These are phyloP conservation scores for Allobates femoralis DNA, from an alignment of 2,797 vertebrate species.

Conservation along the genomic window DNA sequence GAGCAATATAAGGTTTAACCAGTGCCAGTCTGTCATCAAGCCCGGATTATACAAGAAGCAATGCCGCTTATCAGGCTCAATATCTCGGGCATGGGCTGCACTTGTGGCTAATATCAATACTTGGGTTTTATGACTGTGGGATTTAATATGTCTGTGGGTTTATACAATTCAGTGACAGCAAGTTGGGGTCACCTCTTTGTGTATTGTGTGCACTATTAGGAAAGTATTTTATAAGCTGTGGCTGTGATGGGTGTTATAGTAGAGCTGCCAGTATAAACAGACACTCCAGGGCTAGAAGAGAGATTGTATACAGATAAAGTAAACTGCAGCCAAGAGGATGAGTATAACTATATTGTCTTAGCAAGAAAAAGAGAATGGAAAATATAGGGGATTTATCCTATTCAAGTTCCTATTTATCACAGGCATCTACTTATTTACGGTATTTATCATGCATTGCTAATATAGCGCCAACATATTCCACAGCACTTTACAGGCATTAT, in stretches of 20 bases:
- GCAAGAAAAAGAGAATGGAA: background rate
- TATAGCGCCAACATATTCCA: no score
- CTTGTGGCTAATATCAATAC: constrained; percentile 35
- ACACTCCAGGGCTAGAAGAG: background rate
- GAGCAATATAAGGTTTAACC: background rate
- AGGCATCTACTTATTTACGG: no score
- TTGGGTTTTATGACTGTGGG: background rate
- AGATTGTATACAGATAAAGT: constrained; percentile 40
- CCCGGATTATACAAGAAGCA: constrained; percentile 28
- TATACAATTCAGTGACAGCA: constrained; percentile 3
- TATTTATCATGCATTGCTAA: no score
- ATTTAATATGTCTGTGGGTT: constrained; percentile 31
- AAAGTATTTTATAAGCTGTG: constrained; percentile 56
- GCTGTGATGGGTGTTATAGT: constrained; percentile 46
- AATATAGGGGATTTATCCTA: background rate
- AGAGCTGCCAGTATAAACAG: constrained; percentile 49
- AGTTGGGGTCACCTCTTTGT: constrained; percentile 31
- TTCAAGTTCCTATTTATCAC: background rate
- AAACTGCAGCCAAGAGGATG: constrained; percentile 10
- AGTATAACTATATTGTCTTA: background rate
- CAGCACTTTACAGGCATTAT: no score
- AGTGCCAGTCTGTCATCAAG: constrained; percentile 13
- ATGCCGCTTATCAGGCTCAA: constrained; percentile 23
- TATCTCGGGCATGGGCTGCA: constrained; percentile 19
- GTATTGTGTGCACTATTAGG: constrained; percentile 12